Conservation (phyloP, 2,888 invertebrate species). For the Ommatoiulus sabulosus region DNA sequence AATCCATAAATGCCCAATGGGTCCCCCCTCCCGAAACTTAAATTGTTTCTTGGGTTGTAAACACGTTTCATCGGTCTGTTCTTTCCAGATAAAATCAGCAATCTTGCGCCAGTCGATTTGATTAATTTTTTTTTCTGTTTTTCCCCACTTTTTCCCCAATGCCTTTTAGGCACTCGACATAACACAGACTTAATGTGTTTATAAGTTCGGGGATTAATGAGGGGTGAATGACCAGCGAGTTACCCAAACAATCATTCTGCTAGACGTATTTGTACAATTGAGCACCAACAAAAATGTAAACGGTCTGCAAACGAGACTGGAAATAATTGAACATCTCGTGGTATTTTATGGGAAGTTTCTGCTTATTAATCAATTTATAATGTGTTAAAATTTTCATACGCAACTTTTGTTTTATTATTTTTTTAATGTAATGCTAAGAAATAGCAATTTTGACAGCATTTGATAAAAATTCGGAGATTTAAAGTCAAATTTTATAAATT, state of each 20-base stretch:
- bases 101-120: background rate
- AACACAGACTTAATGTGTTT: conserved; percentile 43
- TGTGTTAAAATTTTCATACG: background rate
- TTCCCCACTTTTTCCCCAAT: background rate
- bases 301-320: background rate
- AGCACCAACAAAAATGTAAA: background rate
- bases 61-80: background rate
- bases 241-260: background rate
- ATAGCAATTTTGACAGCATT: too few species aligned
- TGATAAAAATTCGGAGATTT: too few species aligned
- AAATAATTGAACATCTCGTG: background rate
- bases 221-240: conserved; percentile 12
- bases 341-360: too few species aligned
- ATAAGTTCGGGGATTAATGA: conserved; percentile 36
- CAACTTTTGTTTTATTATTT: too few species aligned
- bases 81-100: background rate
- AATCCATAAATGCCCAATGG: background rate
- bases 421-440: too few species aligned
- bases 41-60: background rate
- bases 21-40: background rate
- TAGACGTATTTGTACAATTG: background rate
- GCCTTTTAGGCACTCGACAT: conserved; percentile 13
- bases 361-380: background rate
- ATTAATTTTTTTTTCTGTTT: background rate
- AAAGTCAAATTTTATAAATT: too few species aligned